Base-by-base conservation (phyloP, 2,888 invertebrate genomes). In the Bimastos eiseni region DNA sequence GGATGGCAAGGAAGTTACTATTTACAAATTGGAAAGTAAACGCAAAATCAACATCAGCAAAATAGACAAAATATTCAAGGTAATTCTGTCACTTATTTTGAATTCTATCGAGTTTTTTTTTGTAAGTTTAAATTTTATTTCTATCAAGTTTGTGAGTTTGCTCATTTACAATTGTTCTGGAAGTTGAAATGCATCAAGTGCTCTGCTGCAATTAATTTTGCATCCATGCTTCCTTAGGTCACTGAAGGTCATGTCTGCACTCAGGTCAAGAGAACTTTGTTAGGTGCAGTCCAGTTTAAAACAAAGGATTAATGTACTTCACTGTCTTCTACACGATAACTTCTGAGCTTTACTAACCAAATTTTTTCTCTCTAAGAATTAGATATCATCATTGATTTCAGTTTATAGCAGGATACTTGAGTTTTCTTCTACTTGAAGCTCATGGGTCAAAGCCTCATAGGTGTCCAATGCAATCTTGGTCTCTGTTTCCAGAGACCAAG, bases 41-140 rank as follows among this genome's bases (percentile, higher is more conserved):
- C 98, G 98, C 94, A 97, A 98, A 95, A 96, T 99, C n/a, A 97
- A 97, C 37, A 96, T 99, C 89, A 97, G 98, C 93, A 97, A 98
- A 93, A 98, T 99, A 92, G 99, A 99, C 95, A 96, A 98, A 93
- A 99, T 99, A 92, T 99, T 99, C 94, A 99, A 99, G 96, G 97
- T 97, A 94, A 34, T 34, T 90, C 6, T 89, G 21, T 38, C n/a
- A 21, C 55, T 70, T 8, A 70, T n/a, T n/a, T 70, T n/a, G 30
- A 70, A n/a, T 30, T 70, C n/a, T n/a, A n/a, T 70, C n/a, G n/a
- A n/a, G n/a, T 70, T 70, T 55, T 70, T n/a, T n/a, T n/a, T n/a
- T n/a, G n/a, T 49, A 49, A 21, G 49, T 49, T 24, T 4, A 49
- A 70, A 70, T 70, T 70, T n/a, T 70, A 49, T 49, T 49, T 49